Base-by-base conservation (phyloP, 2,797 vertebrate species). In the Parotocinclus haroldoi region DNA sequence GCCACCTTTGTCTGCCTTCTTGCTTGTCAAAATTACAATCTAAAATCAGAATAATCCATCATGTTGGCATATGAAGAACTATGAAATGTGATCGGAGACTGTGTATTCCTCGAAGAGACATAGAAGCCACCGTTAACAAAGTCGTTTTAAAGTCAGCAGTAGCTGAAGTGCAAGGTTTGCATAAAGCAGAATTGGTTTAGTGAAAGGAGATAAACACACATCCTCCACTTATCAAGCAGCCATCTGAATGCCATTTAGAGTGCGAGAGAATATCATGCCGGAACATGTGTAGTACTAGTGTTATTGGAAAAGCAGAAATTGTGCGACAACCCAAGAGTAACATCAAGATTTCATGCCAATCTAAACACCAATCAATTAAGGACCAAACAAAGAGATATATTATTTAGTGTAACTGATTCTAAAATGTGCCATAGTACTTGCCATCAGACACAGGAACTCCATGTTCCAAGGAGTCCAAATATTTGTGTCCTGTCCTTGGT, bases 31-130 rank as follows among this genome's bases (percentile, higher is more conserved):
- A 86, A 80, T 86, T 86, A 80, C 82, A 84, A 89, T 89, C 84
- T 87, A 85, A 81, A 88, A 88, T 89, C 83, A 63, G 78, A 85
- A 82, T 81, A 83, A 91, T 91, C 89, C 89, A 89, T 91, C 89
- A 91, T 78, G 72, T 65, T 88, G 88, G 85, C 87, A 83, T 81
- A 82, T 84, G 84, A 88, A 82, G 83, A 89, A 88, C 88, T 80
- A 88, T 85, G 80, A 85, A 87, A 87, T 84, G 80, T 80, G 67
- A 79, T 79, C 74, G 44, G 65, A 83, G 81, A 82, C 84, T 85
- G 87, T 83, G 79, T 83, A 86, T 88, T 87, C 84, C 72, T 70
- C 61, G 78, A 77, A 83, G 42, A 62, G 51, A 73, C 75, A 82
- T 77, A 85, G 36, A 82, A 84, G 71, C 77, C 68, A 68, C 73